Conservation (phyloP, 2,113 vertebrate genomes). For the Eulemur rufifrons region DNA sequence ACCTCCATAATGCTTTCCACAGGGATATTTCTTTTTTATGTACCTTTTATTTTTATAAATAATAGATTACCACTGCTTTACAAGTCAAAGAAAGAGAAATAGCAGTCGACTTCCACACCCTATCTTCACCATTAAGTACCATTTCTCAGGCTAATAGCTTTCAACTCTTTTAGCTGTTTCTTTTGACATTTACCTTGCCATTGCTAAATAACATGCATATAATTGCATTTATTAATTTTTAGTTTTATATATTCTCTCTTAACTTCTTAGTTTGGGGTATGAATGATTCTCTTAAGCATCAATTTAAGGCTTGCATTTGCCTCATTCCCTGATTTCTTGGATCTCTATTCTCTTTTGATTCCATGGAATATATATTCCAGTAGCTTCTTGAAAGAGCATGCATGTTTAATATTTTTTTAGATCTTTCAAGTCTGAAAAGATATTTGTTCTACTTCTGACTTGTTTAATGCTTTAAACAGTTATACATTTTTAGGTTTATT, state of each 20-base stretch:
- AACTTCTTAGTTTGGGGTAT: neutral
- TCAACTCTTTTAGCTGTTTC: neutral
- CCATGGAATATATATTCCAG: neutral
- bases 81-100: slow-evolving; percentile 49
- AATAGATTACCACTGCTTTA: slow-evolving; percentile 13
- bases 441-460: neutral
- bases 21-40: neutral
- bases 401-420: neutral
- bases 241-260: neutral
- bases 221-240: neutral
- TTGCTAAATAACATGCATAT: neutral
- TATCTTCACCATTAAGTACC: neutral
- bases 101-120: neutral
- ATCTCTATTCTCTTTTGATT: neutral
- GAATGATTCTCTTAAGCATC: neutral
- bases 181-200: neutral
- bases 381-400: neutral
- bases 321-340: neutral
- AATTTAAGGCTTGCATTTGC: neutral
- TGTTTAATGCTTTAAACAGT: neutral
- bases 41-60: slow-evolving; percentile 50
- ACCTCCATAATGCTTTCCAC: too few species aligned
- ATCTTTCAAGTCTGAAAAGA: neutral
- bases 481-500: neutral
- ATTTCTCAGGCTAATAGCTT: neutral